Evolutionary conservation across 2,888 invertebrate genomes (phyloP).

Genomic region (Trissolcus japonicus): DNA sequence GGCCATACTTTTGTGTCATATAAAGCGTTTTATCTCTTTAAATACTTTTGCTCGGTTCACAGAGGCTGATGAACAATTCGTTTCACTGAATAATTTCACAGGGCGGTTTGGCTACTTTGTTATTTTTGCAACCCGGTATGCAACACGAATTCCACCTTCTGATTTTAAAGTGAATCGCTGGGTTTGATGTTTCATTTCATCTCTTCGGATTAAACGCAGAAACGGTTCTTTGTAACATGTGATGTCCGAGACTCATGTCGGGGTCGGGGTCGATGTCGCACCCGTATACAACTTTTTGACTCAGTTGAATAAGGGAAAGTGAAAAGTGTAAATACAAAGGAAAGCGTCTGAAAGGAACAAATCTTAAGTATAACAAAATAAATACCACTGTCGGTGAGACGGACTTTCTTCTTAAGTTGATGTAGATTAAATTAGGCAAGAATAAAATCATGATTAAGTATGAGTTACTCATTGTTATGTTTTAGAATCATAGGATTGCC

Average conservation of each 20-base stretch:
- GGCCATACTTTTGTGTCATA: background rate
- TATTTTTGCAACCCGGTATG: slow-evolving; percentile 31
- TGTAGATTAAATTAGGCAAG: too few species aligned
- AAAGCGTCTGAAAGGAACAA: slow-evolving; percentile 80
- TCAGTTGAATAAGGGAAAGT: slow-evolving; percentile 14
- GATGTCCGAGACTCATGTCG: slow-evolving; percentile 3
- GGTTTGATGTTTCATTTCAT: slow-evolving; percentile 40
- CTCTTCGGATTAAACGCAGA: slow-evolving; percentile 1
- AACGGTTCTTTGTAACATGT: slow-evolving; percentile 25
- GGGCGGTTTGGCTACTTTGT: slow-evolving; percentile 30
- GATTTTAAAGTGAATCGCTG: slow-evolving; percentile 36
- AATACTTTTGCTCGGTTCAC: slow-evolving; percentile 13
- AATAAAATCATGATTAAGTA: slow-evolving; percentile 2
- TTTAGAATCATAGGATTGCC: slow-evolving; percentile 26
- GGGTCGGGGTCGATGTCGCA: slow-evolving; percentile 8
- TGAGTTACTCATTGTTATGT: slow-evolving; percentile 42
- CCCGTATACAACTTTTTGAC: slow-evolving; percentile 32
- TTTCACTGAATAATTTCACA: slow-evolving; percentile 26
- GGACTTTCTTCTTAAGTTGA: too few species aligned
- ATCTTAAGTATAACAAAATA: too few species aligned
- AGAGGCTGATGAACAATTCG: slow-evolving; percentile 32
- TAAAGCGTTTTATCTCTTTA: slow-evolving; percentile 20
- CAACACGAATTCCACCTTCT: slow-evolving; percentile 37
- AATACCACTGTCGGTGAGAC: too few species aligned
- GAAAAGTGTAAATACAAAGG: slow-evolving; percentile 61